Percentiles rank a stretch among this genome's conserved stretches.
Evolutionary conservation across 2,797 vertebrate genomes (phyloP).

Genomic region (Euphonia xanthogaster): DNA sequence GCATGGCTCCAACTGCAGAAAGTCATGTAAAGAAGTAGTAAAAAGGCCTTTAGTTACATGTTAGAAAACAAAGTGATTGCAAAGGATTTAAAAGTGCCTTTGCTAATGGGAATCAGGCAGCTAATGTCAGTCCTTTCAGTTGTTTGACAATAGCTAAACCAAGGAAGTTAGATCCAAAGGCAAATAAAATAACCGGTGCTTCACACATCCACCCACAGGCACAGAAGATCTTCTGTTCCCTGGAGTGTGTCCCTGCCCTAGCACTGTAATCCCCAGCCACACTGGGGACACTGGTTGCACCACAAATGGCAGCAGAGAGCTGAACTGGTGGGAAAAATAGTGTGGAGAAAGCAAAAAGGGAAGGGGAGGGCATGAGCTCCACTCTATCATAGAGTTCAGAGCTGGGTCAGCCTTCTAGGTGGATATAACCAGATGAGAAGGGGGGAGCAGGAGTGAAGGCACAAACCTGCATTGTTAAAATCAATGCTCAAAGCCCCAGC

Average conservation of each 20-base stretch:
- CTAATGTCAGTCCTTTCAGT: neutral
- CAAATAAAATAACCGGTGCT: neutral
- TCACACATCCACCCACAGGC: neutral
- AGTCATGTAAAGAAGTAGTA: neutral
- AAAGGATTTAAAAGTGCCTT: neutral
- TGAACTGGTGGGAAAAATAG: neutral
- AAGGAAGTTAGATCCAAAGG: neutral
- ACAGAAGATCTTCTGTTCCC: neutral
- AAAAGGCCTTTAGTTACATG: neutral
- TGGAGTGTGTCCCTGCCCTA: neutral
- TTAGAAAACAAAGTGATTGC: neutral
- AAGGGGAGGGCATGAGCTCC: neutral
- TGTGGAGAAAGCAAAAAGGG: neutral
- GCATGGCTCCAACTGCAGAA: neutral
- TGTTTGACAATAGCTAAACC: conserved; percentile 2
- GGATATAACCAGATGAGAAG: neutral
- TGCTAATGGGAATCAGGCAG: neutral
- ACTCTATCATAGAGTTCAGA: neutral
- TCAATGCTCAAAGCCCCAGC: rapidly evolving
- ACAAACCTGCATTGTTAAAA: neutral
- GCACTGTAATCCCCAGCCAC: neutral
- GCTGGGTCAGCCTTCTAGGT: neutral
- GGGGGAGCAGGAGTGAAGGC: neutral
- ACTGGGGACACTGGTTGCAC: neutral
- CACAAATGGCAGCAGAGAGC: neutral